A percentile compares a stretch with the other conserved stretches of the same genome.
Evolutionary conservation across 2,113 vertebrate genomes (phyloP).

Genomic region (Saguinus midas): DNA sequence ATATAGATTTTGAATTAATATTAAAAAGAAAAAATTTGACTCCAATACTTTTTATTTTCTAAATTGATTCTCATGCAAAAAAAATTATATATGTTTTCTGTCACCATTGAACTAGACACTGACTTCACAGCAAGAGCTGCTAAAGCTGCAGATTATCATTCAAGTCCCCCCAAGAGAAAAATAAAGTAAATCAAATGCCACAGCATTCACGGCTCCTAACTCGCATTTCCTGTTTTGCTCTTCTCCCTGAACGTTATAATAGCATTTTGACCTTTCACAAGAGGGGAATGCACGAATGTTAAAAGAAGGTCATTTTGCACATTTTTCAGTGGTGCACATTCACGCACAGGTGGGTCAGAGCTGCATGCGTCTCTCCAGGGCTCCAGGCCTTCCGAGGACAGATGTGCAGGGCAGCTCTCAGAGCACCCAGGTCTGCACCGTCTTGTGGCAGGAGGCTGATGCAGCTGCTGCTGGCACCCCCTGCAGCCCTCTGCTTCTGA

Average conservation of each 20-base stretch:
- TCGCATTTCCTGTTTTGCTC: neutral
- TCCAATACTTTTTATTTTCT: neutral
- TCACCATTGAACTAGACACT: neutral
- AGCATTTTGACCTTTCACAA: neutral
- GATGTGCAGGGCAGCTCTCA: fast-evolving
- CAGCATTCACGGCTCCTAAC: fast-evolving
- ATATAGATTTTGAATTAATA: neutral
- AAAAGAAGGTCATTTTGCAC: neutral
- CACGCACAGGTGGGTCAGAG: too few species aligned
- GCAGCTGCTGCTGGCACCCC: neutral
- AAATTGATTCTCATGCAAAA: constrained; percentile 30
- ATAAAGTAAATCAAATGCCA: neutral
- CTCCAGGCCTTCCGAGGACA: neutral
- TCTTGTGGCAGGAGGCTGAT: neutral
- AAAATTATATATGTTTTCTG: neutral
- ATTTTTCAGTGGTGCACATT: too few species aligned
- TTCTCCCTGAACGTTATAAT: neutral
- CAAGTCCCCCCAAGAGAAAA: neutral
- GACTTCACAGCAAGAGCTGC: neutral
- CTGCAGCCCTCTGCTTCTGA: neutral
- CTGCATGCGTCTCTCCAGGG: neutral
- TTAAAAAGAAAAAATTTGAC: neutral
- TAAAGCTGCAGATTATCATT: neutral
- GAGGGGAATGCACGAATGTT: fast-evolving
- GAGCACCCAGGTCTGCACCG: fast-evolving